Evolutionary conservation across 2,113 vertebrate species (phyloP).

Genomic region (Otolemur garnettii): DNA sequence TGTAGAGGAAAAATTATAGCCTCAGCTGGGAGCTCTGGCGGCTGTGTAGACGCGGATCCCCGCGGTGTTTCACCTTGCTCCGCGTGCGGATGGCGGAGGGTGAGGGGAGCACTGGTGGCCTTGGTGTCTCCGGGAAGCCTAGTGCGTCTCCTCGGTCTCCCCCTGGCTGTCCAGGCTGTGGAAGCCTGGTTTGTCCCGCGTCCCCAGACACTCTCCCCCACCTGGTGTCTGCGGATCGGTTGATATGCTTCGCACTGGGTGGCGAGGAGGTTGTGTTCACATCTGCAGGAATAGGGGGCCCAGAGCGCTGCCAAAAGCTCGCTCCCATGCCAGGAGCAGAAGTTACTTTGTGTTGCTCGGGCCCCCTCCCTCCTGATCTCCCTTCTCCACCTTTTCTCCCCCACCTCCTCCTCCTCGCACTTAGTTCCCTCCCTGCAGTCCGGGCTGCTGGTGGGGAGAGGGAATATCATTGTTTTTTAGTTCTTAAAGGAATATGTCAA

Average conservation of each 20-base stretch:
- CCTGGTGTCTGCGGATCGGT: neutral
- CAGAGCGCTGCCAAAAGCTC: neutral
- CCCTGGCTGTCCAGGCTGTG: neutral
- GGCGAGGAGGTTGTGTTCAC: neutral
- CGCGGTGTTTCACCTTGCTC: slow-evolving; percentile 70
- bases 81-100: neutral
- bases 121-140: neutral
- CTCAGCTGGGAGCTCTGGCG: neutral
- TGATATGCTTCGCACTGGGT: neutral
- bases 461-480: neutral
- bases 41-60: neutral
- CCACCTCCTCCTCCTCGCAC: neutral
- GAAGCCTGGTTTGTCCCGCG: neutral
- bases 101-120: neutral
- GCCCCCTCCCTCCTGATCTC: neutral
- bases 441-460: slow-evolving; percentile 24
- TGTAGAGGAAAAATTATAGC: neutral
- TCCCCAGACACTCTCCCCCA: neutral
- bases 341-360: slow-evolving; percentile 72
- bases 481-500: slow-evolving; percentile 63
- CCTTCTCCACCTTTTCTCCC: neutral
- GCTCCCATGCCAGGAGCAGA: neutral
- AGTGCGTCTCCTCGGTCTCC: neutral
- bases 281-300: neutral
- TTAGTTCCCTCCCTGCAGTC: neutral